Evolutionary conservation across 2,888 invertebrate genomes (phyloP), one percentile per base, ranked within the genome.

Genomic region (Fragum whitleyi): DNA sequence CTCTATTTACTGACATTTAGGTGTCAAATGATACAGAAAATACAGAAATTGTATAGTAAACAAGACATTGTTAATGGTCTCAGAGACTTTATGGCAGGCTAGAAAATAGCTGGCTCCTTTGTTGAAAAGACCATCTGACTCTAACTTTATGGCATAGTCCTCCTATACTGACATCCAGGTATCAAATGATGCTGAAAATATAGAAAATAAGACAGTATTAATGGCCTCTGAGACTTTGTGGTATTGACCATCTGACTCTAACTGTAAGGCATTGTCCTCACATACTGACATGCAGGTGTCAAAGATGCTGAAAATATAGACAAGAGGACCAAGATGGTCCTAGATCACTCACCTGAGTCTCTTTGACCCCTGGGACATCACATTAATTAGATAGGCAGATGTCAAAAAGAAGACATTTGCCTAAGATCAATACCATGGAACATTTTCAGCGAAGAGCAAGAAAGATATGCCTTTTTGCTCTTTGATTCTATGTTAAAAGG

Each of bases 61-160:
- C 69, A 9, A 39, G 39, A 9, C 6, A 9, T 6, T 39, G 39
- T 94, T 91, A 11, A 95, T 92, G 62, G 95, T 95, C 39, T 94
- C 94, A 61, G 94, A 92, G 19, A 94, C 92, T 81, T 94, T 93
- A 79, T 93, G 94, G 88, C 94, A 92, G 81, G 93, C 92, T 79
- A 94, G 87, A 32, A 96, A 94, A 93, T 96, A 96, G 76, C 92
- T 89, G 53, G 91, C 90, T 1, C 93, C 93, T 76, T 95, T 95
- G 7, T 94, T 92, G 67, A 94, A 94, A 23, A 95, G 94, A 2
- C 95, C 95, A 88, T 95, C 95, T n/a, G 95, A 94, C 65, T 94
- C 90, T 71, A 96, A 93, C 92, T 96, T 96, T 0, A 94, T 93
- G 28, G 96, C 93, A 90, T 95, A 96, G 55, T 95, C 92, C 74